Base-by-base conservation (phyloP, 2,888 invertebrate genomes). In the Cryptocephalus moraei region DNA sequence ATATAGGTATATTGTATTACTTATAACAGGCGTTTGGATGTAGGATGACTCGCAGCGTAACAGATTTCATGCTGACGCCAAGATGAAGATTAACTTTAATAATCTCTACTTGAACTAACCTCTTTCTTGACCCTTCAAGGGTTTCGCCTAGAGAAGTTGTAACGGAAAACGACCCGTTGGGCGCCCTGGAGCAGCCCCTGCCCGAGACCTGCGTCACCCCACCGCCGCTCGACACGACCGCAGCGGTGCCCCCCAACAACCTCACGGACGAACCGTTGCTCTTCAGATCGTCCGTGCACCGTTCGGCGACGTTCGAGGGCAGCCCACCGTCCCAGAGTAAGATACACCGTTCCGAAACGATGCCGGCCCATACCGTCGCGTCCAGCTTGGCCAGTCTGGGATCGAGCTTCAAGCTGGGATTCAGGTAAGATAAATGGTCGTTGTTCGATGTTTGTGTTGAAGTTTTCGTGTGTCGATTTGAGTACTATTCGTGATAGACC, bases 141-240 rank as follows among this genome's bases (percentile, higher is more conserved):
- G 71, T 81, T 42, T 84, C 86, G 0, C 84, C 83, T 33, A 77
- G 91, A 47, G 91, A 91, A 2, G 87, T 91, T 0, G 91, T 94
- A 1, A 86, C 92, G 0, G 82, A 89, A 63, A 91, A 93, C 69
- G 94, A 94, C 73, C 94, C 94, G 0, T 73, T 94, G 14, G 94
- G 93, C 8, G 91, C 92, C 4, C 74, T 93, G 1, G 69, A 36
- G 12, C 36, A 36, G 12, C 36, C 36, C 3, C 31, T 13, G 9
- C 49, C 47, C 22, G 46, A 45, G 62, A 6, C 49, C 44, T 39
- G 39, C 48, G 43, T 51, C 41, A 48, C 56, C 31, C 54, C 58
- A 11, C 53, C 65, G 61, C 13, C 72, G n/a, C 32, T 41, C 22
- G 46, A 44, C 8, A 32, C 34, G 10, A 36, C 32, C 67, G 34